Evolutionary conservation across 1,140 invertebrate genomes (phyloP), one percentile per base, ranked within the genome.

Genomic region (Uloborus diversus): DNA sequence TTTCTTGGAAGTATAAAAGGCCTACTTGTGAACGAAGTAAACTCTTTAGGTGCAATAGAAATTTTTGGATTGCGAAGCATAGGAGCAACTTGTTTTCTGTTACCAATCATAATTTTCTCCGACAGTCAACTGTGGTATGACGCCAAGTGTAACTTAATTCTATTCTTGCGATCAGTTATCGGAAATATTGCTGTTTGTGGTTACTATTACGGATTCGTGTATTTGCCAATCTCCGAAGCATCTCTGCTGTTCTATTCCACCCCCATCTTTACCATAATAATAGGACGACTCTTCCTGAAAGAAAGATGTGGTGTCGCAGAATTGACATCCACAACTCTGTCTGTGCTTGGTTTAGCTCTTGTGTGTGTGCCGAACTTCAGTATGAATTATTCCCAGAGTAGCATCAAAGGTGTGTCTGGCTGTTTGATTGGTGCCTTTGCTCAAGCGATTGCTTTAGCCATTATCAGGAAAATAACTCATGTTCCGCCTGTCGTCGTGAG

Each of bases 1-100:
- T 69, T 79, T 11, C 42, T 79, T 13, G 78, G 78, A 23, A 70
- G 78, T n/a, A 42, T 79, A 0, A 79, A 79, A 62, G 78, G 78
- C 17, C 23, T 42, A 1, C 14, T 79, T 7, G 78, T 79, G 4
- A 57, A 47, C 7, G 28, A 69, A 49, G 25, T 79, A 9, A 69
- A 61, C 59, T 57, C 47, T 47, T 14, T 79, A 5, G 78, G 78
- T 0, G 47, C 78, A 3, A 69, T 79, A 4, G 53, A 79, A 62
- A 79, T 79, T 13, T 79, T 79, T 27, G 66, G 78, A 1, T 17
- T 79, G 0, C 20, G 78, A 47, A 70, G 65, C 9, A 5, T 79
- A 4, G 78, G 78, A 23, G 49, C 65, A 4, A 30, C 28, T 3
- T 68, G 20, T 14, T 59, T 69, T 17, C 49, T 79, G 4, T 30